Evolutionary conservation across 2,888 invertebrate species (phyloP), one percentile per base, ranked within the genome.

Genomic region (Heliconius cydno): DNA sequence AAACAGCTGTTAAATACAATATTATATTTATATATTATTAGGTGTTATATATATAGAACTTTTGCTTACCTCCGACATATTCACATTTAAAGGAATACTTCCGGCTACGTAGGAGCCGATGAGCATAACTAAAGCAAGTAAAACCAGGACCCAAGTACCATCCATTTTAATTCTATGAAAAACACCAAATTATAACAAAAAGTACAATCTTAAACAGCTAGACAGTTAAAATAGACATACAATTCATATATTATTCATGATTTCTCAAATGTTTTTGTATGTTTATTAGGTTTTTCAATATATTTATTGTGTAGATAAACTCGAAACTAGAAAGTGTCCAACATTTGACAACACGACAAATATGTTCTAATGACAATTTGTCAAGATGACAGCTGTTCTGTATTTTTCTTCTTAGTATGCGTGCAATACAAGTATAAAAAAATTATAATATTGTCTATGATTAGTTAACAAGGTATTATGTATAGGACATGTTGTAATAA

Each of bases 31-130:
- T 66, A 65, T 46, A 66, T 25, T 28, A 46, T 22, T 7, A 25
- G 4, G 25, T 70, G 3, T 34, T 41, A 46, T 25, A 46, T 25
- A 68, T 52, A 28, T 34, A 19, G 7, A 9, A 52, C 67, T 12
- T 41, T 60, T 41, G 80, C 90, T 87, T 90, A 99, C 99, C 97
- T 99, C 99, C 57, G 99, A 99, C 91, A 99, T 96, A 86, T 96
- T 97, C 91, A 99, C 98, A 84, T 99, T 97, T 84, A 99, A 94
- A 34, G 99, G 99, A 88, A 99, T 97, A 81, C 98, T 98, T 76
- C 99, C 99, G 85, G 99, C 98, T 77, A 99, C 92, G 93, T 99
- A 99, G 78, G 99, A 99, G 2, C 99, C 99, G 79, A 99, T 96
- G 83, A 99, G 95, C 99, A 99, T 99, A 80, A 99, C 98, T 87